Base-by-base conservation (phyloP, 2,888 invertebrate species). In the Pristionchus fissidentatus region DNA sequence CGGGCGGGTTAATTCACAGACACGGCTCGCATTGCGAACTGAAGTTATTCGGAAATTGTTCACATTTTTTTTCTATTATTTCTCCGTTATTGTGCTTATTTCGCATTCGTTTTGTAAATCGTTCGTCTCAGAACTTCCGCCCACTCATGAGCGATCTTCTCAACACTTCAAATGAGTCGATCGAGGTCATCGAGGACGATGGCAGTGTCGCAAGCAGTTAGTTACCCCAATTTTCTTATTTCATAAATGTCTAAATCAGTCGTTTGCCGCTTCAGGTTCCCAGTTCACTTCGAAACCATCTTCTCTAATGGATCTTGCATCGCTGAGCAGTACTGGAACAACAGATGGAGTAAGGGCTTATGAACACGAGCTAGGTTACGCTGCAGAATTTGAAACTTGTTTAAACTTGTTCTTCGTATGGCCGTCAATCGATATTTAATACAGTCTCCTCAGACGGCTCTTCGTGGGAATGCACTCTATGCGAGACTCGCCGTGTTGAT, bases 381-480 rank as follows among this genome's bases (percentile, higher is more conserved):
- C n/a, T n/a, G n/a, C n/a, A n/a, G n/a, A n/a, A n/a, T n/a, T n/a
- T n/a, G n/a, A n/a, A n/a, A n/a, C n/a, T n/a, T n/a, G n/a, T n/a
- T n/a, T n/a, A n/a, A n/a, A n/a, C n/a, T n/a, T n/a, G n/a, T n/a
- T n/a, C n/a, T n/a, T n/a, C n/a, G n/a, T n/a, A n/a, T n/a, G n/a
- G n/a, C n/a, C n/a, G n/a, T n/a, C n/a, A n/a, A n/a, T n/a, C n/a
- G n/a, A n/a, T n/a, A n/a, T n/a, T n/a, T n/a, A n/a, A n/a, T n/a
- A n/a, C n/a, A 13, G 29, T 60, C 32, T 26, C 60, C 22, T 60
- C 22, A 38, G 66, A 8, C 41, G 22, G n/a, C 46, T 26, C 75
- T 2, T 26, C 78, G 78, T 22, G 78, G 78, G 22, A 78, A 78
- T 43, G 78, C 78, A 32, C 55, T 78, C 38, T 78, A 78, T 55